A percentile compares a stretch with the other conserved stretches of the same genome.
Conservation (phyloP, 2,888 invertebrate species). For the Cantharis nigra region DNA sequence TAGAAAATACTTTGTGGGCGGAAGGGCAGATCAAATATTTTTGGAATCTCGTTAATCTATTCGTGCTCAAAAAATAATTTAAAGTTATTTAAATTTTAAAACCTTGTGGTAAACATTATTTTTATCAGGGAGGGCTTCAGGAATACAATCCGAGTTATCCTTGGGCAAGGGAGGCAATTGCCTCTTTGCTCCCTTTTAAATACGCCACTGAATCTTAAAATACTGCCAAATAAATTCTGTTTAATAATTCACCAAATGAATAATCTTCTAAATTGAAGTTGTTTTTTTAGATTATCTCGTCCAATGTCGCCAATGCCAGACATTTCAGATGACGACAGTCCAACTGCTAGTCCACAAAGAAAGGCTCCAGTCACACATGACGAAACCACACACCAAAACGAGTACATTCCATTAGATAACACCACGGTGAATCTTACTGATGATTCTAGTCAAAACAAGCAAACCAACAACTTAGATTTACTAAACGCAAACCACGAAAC, state of each 20-base stretch:
- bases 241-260: background rate
- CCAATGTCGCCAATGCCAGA: conserved; percentile 76
- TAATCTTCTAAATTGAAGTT: background rate
- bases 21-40: too few relatives aligned
- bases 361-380: conserved; percentile 3
- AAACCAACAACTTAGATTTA: conserved; percentile 37
- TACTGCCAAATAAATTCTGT: background rate
- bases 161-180: too few relatives aligned
- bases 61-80: too few relatives aligned
- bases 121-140: too few relatives aligned
- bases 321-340: conserved; percentile 59
- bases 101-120: too few relatives aligned
- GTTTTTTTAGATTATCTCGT: conserved; percentile 63
- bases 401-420: conserved; percentile 16
- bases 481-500: conserved; percentile 43
- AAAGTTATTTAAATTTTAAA: too few relatives aligned
- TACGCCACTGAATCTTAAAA: too few relatives aligned
- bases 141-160: too few relatives aligned
- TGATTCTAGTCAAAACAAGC: conserved; percentile 20
- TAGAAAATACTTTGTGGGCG: too few relatives aligned
- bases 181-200: too few relatives aligned
- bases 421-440: conserved; percentile 7
- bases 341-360: conserved; percentile 40
- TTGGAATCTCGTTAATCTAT: too few relatives aligned
- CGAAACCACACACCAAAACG: background rate